Evolutionary conservation across 2,797 vertebrate genomes (phyloP).

Genomic region (Takifugu ocellatus): DNA sequence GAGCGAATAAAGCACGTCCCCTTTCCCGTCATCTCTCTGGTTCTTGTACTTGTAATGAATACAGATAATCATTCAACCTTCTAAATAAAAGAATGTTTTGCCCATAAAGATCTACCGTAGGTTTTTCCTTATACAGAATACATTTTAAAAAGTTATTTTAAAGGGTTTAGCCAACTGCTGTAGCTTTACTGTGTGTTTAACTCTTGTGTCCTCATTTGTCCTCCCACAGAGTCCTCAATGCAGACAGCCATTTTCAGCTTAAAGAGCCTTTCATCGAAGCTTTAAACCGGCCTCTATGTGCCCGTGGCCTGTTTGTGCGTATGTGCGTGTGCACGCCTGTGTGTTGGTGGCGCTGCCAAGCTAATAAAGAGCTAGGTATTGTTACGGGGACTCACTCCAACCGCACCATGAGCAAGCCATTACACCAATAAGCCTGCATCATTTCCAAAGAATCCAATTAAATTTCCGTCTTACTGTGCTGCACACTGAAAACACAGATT

Average conservation of each 20-base stretch:
- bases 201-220: constrained; percentile 44
- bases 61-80: constrained; percentile 20
- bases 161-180: too few species aligned
- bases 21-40: constrained; percentile 34
- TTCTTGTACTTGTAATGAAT: constrained; percentile 33
- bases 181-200: background rate
- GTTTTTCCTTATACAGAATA: background rate
- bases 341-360: constrained; percentile 43
- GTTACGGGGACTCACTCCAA: constrained; percentile 65
- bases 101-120: background rate
- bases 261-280: constrained; percentile 53
- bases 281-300: constrained; percentile 47
- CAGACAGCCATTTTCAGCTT: constrained; percentile 55
- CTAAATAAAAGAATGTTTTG: constrained; percentile 6
- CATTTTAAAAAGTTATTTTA: background rate
- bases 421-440: constrained; percentile 69
- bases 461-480: constrained; percentile 65
- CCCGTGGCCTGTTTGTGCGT: constrained; percentile 26
- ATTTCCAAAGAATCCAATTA: constrained; percentile 74
- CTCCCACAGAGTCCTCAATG: constrained; percentile 12
- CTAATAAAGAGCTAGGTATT: constrained; percentile 65
- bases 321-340: constrained; percentile 14
- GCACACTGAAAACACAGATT: constrained; percentile 65
- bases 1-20: constrained; percentile 24
- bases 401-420: constrained; percentile 69